phyloP scores from a whole-genome alignment of 2,888 invertebrate species.

The Rhagophthalmus giganteus region DNA sequence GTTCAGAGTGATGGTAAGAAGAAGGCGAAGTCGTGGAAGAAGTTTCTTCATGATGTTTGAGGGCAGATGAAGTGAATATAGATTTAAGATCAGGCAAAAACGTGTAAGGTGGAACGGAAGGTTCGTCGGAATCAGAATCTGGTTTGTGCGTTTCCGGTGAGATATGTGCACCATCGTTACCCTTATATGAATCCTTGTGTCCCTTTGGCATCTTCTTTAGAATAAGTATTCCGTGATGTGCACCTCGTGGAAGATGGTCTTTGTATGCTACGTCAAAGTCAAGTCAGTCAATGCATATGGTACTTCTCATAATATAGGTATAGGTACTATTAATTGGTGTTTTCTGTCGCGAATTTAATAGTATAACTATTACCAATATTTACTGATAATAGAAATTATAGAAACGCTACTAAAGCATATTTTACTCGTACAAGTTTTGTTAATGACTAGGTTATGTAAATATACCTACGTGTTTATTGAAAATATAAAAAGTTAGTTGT shows the following conservation, averaged over 20 bases:
- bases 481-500: no score
- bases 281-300: conserved; percentile 29
- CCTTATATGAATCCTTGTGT: conserved; percentile 16
- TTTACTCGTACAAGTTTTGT: background rate
- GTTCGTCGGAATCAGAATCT: conserved; percentile 10
- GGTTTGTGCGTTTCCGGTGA: conserved; percentile 14
- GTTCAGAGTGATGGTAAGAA: conserved; percentile 1
- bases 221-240: conserved; percentile 49
- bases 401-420: background rate
- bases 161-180: conserved; percentile 19
- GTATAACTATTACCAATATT: background rate
- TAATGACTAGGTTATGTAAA: background rate
- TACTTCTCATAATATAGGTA: no score
- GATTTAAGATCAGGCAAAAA: conserved; percentile 11
- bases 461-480: no score
- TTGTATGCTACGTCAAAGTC: conserved; percentile 42
- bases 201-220: conserved; percentile 48
- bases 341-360: background rate
- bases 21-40: background rate
- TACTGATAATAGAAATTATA: background rate
- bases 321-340: background rate
- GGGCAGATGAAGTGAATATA: conserved; percentile 1
- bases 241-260: conserved; percentile 41
- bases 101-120: conserved; percentile 1
- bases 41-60: conserved; percentile 1